Percentiles rank a stretch among this genome's conserved stretches.
Evolutionary conservation across 92 coral and sea anemone genomes (phyloP).

Genomic region (Meandrina meandrites): DNA sequence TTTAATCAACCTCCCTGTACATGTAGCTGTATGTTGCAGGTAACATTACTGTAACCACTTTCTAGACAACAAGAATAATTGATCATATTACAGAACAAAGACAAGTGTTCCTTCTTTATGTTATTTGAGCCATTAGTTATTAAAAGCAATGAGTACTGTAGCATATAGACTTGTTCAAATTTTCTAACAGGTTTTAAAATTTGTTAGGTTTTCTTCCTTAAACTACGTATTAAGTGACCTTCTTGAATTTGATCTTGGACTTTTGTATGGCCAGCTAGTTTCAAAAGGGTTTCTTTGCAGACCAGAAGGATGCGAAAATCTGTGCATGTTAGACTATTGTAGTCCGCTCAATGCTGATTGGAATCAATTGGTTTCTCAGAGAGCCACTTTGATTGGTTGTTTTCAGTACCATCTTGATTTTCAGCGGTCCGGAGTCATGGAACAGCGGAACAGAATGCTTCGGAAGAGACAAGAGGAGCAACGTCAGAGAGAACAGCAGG

Average conservation of each 20-base stretch:
- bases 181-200: not conserved
- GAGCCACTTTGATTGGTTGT: conserved; percentile 10
- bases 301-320: not conserved
- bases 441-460: conserved; percentile 46
- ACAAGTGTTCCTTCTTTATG: too few relatives aligned
- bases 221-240: too few relatives aligned
- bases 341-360: not conserved
- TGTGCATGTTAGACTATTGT: not conserved
- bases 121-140: not conserved
- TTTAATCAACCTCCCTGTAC: too few relatives aligned
- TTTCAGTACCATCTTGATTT: conserved; percentile 60
- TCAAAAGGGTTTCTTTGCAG: too few relatives aligned
- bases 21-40: too few relatives aligned
- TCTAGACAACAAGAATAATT: too few relatives aligned
- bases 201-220: not conserved
- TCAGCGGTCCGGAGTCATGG: conserved; percentile 56
- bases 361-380: not conserved
- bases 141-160: not conserved
- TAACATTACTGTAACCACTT: too few relatives aligned
- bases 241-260: too few relatives aligned
- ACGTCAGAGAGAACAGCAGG: conserved; percentile 50
- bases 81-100: too few relatives aligned
- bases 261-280: too few relatives aligned
- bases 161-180: not conserved
- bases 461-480: conserved; percentile 38